Conservation (phyloP, 2,888 invertebrate species). For the Drosophila diplacantha region DNA sequence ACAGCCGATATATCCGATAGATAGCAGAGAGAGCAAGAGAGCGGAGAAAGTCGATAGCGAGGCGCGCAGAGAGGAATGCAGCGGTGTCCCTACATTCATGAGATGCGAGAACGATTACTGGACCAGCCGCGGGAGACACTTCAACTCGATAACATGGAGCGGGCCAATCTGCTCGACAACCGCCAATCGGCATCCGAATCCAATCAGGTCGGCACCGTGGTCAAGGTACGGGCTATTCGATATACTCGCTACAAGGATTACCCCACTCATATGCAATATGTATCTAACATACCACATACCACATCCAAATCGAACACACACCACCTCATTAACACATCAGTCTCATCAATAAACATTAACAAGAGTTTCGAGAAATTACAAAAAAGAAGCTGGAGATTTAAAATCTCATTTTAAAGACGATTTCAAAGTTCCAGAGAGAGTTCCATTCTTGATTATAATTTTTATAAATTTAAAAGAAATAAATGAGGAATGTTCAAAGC, state of each 20-base stretch:
- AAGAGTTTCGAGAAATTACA: not conserved
- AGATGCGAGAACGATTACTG: slow-evolving; percentile 94
- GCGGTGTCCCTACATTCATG: slow-evolving; percentile 93
- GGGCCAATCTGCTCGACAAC: slow-evolving; percentile 78
- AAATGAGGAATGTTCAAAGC: too few species aligned
- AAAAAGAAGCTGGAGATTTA: not conserved
- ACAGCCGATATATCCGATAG: slow-evolving; percentile 8
- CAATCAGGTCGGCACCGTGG: slow-evolving; percentile 90
- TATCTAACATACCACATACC: slow-evolving; percentile 14
- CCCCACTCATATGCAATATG: slow-evolving; percentile 58
- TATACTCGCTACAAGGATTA: slow-evolving; percentile 77
- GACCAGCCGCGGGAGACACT: slow-evolving; percentile 82
- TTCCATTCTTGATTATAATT: too few species aligned
- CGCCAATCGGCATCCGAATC: slow-evolving; percentile 79
- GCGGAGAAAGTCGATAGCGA: not conserved
- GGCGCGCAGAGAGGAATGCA: slow-evolving; percentile 74
- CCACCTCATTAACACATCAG: slow-evolving; percentile 8
- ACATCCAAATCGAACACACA: slow-evolving; percentile 15
- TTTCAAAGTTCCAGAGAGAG: too few species aligned
- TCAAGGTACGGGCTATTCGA: slow-evolving; percentile 84
- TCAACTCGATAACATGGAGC: slow-evolving; percentile 82
- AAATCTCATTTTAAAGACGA: not conserved
- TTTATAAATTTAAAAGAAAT: too few species aligned
- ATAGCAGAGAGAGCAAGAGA: slow-evolving; percentile 16
- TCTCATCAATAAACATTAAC: not conserved